phyloP scores from a whole-genome alignment of 1,140 invertebrate genomes.

The Sinella curviseta region DNA sequence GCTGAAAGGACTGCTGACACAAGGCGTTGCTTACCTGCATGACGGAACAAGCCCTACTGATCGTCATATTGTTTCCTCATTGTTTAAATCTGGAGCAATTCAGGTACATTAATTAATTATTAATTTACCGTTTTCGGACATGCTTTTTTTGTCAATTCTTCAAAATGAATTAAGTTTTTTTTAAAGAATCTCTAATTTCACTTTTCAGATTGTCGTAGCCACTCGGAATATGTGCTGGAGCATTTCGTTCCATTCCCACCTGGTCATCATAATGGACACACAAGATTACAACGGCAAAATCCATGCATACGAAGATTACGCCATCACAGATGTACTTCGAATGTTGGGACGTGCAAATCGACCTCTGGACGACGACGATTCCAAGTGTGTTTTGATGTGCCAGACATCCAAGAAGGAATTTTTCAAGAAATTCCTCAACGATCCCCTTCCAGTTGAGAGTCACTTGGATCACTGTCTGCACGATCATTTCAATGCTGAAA shows the following conservation, averaged over 20 bases:
- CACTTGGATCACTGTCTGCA: constrained; percentile 95
- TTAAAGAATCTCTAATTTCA: constrained; percentile 46
- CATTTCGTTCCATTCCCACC: constrained; percentile 81
- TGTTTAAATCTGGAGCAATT: constrained; percentile 90
- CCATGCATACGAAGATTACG: constrained; percentile 87
- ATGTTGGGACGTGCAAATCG: constrained; percentile 93
- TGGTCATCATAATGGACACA: constrained; percentile 97
- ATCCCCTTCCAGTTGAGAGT: constrained; percentile 96
- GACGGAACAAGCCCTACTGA: constrained; percentile 86
- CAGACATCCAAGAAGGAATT: constrained; percentile 98
- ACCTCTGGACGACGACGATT: constrained; percentile 86
- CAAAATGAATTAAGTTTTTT: background rate
- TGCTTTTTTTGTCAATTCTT: background rate
- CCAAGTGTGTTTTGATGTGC: constrained; percentile 95
- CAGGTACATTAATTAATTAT: constrained; percentile 60
- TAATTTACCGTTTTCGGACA: background rate
- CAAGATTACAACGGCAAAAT: constrained; percentile 94
- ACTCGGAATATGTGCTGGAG: constrained; percentile 90
- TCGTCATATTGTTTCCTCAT: constrained; percentile 82
- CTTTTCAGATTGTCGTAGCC: constrained; percentile 71
- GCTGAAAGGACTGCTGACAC: constrained; percentile 78
- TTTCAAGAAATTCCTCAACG: constrained; percentile 97
- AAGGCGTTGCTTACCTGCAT: constrained; percentile 96
- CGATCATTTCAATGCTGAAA: constrained; percentile 99
- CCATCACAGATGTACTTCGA: constrained; percentile 94